Conservation (phyloP, 2,113 vertebrate species). For the Sigmodon hispidus region DNA sequence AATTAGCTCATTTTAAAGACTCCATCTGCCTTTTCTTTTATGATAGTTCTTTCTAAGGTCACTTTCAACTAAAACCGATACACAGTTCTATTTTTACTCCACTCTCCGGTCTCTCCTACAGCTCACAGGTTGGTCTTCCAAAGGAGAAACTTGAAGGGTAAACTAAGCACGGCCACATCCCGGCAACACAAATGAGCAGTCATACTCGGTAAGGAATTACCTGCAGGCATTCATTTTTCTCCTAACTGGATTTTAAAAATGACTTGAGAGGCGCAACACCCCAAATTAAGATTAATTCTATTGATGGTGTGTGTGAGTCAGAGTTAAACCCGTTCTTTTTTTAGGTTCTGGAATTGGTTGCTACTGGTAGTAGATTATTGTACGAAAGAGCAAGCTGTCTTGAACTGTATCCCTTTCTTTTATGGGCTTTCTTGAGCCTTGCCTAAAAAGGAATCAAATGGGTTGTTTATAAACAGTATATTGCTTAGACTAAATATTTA, state of each 20-base stretch:
- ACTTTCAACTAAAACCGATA: conserved; percentile 49
- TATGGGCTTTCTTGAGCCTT: conserved; percentile 29
- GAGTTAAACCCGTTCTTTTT: not conserved
- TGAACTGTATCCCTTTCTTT: conserved; percentile 24
- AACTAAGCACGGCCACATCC: conserved; percentile 43
- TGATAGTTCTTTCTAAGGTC: conserved; percentile 38
- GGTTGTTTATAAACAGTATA: conserved; percentile 41
- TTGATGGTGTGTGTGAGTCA: not conserved
- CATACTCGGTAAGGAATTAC: conserved; percentile 48
- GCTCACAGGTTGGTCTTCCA: conserved; percentile 21
- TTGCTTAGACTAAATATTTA: conserved; percentile 49
- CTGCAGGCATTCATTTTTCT: conserved; percentile 52
- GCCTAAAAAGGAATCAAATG: conserved; percentile 12
- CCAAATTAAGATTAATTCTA: conserved; percentile 63
- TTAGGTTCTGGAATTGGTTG: conserved; percentile 48
- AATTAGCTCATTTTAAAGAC: conserved; percentile 25
- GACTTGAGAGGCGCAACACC: conserved; percentile 44
- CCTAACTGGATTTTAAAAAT: not conserved
- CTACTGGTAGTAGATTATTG: conserved; percentile 25
- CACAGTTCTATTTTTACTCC: conserved; percentile 63
- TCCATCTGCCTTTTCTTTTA: not conserved
- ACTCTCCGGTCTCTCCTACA: conserved; percentile 34
- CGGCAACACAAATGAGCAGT: conserved; percentile 54
- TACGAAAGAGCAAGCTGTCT: conserved; percentile 1
- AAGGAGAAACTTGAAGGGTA: not conserved